Conservation (phyloP, 2,888 invertebrate genomes). For the Dicyrtoma fusca region DNA sequence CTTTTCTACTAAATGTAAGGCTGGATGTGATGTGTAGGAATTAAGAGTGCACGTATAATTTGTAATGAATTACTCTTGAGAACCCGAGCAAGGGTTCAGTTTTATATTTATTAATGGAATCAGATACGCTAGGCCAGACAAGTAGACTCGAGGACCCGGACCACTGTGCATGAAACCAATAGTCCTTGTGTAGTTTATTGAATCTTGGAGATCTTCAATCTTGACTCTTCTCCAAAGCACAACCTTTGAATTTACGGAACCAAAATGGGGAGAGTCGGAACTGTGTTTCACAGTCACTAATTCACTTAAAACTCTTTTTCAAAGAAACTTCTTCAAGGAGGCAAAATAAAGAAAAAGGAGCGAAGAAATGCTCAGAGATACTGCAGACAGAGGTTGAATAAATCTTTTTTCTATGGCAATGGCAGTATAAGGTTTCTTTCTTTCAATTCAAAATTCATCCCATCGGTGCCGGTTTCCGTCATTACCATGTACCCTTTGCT, state of each 20-base stretch:
- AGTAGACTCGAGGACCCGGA: not conserved
- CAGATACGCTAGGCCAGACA: not conserved
- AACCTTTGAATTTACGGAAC: no score
- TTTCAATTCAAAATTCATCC: no score
- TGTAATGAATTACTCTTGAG: slow-evolving; percentile 7
- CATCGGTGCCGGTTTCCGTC: no score
- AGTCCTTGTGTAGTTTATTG: slow-evolving; percentile 1
- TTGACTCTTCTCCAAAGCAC: no score
- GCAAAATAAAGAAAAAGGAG: no score
- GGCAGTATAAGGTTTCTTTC: no score
- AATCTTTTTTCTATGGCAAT: not conserved
- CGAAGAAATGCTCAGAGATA: no score
- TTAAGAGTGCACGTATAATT: not conserved
- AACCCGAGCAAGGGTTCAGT: not conserved
- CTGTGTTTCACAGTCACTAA: slow-evolving; percentile 3
- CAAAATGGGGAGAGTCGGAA: not conserved
- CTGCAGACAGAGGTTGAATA: no score
- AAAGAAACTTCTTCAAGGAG: no score
- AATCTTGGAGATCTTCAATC: not conserved
- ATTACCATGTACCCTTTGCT: no score
- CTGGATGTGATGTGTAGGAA: no score
- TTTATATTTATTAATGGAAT: slow-evolving; percentile 9
- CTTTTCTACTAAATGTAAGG: no score
- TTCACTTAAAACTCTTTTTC: not conserved
- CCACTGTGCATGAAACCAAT: slow-evolving; percentile 6